Evolutionary conservation across 2,113 vertebrate species (phyloP).

Genomic region (Prunella himalayana): DNA sequence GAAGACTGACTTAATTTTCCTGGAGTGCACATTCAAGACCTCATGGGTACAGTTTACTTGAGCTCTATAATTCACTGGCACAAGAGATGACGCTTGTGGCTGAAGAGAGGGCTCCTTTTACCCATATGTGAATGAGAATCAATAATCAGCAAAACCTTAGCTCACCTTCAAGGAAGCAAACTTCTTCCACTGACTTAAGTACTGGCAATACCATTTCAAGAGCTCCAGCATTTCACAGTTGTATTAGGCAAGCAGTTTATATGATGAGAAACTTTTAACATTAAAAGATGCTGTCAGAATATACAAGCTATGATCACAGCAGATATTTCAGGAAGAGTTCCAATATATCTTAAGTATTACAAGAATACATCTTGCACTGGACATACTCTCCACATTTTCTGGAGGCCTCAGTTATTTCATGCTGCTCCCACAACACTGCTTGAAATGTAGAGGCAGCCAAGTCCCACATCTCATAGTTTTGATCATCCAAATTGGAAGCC

Average conservation of each 20-base stretch:
- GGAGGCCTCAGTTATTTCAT: not conserved
- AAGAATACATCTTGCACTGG: not conserved
- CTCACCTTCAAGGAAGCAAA: not conserved
- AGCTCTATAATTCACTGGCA: not conserved
- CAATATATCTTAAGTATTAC: not conserved
- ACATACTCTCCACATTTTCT: not conserved
- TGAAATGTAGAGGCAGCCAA: not conserved
- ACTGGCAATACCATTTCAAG: not conserved
- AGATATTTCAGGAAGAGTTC: not conserved
- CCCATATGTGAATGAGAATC: not conserved
- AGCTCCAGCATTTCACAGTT: fast-evolving
- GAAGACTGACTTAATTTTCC: not conserved
- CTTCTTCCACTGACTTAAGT: not conserved
- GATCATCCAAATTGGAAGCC: not conserved
- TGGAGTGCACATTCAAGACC: not conserved
- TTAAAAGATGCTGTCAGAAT: not conserved
- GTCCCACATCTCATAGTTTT: not conserved
- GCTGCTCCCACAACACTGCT: not conserved
- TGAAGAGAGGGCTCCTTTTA: not conserved
- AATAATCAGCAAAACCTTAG: not conserved
- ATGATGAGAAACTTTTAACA: not conserved
- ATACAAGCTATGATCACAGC: not conserved
- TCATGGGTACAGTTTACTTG: not conserved
- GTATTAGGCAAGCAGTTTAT: not conserved
- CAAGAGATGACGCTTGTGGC: not conserved